phyloP scores from a whole-genome alignment of 2,888 invertebrate genomes.

The Lagria hirta region DNA sequence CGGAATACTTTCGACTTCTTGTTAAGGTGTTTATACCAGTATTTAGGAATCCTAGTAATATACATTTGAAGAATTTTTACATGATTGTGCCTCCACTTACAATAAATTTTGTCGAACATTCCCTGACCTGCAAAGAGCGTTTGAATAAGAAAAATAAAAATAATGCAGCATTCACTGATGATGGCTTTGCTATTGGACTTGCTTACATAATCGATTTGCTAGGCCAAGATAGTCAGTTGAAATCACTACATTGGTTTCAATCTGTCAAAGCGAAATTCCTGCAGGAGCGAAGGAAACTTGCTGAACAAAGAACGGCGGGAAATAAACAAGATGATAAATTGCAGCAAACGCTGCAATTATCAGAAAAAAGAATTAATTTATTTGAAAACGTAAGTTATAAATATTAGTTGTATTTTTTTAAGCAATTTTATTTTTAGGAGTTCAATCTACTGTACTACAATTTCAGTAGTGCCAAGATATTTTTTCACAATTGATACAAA shows the following conservation, averaged over 20 bases:
- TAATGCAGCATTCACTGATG: slow-evolving; percentile 93
- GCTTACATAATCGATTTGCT: slow-evolving; percentile 91
- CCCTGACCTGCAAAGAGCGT: slow-evolving; percentile 88
- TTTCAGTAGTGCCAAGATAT: slow-evolving; percentile 91
- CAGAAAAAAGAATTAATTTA: slow-evolving; percentile 80
- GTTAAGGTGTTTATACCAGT: slow-evolving; percentile 91
- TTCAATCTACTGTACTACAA: slow-evolving; percentile 89
- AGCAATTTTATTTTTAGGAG: slow-evolving; percentile 63
- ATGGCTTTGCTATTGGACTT: slow-evolving; percentile 94
- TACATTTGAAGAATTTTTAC: slow-evolving; percentile 89
- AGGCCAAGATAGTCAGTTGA: slow-evolving; percentile 81
- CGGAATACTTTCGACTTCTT: slow-evolving; percentile 79
- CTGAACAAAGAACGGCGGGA: slow-evolving; percentile 57
- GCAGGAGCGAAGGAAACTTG: slow-evolving; percentile 61
- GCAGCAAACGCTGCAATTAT: slow-evolving; percentile 88
- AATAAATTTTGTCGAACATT: slow-evolving; percentile 92
- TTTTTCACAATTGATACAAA: slow-evolving; percentile 67
- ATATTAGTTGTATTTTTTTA: slow-evolving; percentile 3
- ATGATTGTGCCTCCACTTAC: slow-evolving; percentile 92
- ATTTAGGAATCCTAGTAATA: slow-evolving; percentile 81
- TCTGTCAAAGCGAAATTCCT: slow-evolving; percentile 76
- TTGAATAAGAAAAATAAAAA: slow-evolving; percentile 86
- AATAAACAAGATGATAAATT: slow-evolving; percentile 78
- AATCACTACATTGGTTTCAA: slow-evolving; percentile 94
- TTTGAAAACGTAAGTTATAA: slow-evolving; percentile 58